Base-by-base conservation (phyloP, 2,113 vertebrate species). In the Coptodon rendalli region DNA sequence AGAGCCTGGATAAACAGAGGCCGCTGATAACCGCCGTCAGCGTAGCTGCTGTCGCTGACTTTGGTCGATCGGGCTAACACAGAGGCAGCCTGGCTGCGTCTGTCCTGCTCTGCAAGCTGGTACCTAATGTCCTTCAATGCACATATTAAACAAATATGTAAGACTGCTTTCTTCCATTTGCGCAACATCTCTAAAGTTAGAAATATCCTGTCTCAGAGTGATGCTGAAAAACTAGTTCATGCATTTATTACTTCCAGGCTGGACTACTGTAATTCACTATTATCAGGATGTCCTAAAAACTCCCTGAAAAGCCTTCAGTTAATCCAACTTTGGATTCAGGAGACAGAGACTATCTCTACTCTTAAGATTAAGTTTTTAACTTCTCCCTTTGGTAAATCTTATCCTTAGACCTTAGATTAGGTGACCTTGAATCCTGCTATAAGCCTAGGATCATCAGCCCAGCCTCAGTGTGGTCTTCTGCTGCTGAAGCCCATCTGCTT, bases 131-230 rank as follows among this genome's bases (percentile, higher is more conserved):
- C 5, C 59, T 34, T 34, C 0, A 61, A 34, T 0, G 5, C 16
- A 29, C 56, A 59, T 29, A 59, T 59, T 59, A 59, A 59, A 59
- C 27, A 29, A 1, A 59, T 16, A 59, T 57, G 50, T 52, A 1
- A 5, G 17, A 52, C 54, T 27, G 24, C 12, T 0, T 57, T 8
- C 22, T 27, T 57, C 24, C 13, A 1, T 1, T 29, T 59, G 56
- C 0, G 24, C 56, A 59, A 29, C 13, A 59, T 59, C 56, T 29
- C 7, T 59, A 59, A 29, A 59, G 0, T 59, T 59, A 59, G 24
- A 59, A 29, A 9, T 16, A 59, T 59, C 54, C 24, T 57, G 56
- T 57, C 56, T 57, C 54, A 57, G 54, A 57, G 54, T 57, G 54
- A 57, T 1, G 7, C 54, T 57, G 24, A 16, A 57, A 57, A 57